Base-by-base conservation (phyloP, 2,888 invertebrate genomes). In the Podotricha telesiphe region DNA sequence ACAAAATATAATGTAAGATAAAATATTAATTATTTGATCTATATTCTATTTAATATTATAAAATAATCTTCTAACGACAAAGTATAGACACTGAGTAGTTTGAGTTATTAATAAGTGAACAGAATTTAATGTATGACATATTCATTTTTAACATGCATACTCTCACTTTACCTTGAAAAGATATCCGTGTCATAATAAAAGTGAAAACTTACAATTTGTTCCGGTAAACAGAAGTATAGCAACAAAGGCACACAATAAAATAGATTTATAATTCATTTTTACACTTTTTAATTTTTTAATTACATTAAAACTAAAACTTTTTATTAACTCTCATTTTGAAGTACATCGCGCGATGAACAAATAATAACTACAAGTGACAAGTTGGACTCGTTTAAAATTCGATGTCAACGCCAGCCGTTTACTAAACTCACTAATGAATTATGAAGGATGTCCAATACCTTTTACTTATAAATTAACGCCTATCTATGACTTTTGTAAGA, bases 161-260 rank as follows among this genome's bases (percentile, higher is more conserved):
- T 91, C 90, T 90, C 91, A 88, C 91, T 91, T 91, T 83, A 86
- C 91, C 92, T 92, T 91, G 91, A 82, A 83, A 78, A 80, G 78
- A 80, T 79, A 84, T 81, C 79, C 81, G 81, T 80, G 79, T 81
- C 78, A 80, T 69, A 76, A 74, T 59, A 62, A 65, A 48, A 73
- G 70, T 76, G 70, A 79, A 79, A 81, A 91, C 91, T 91, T 88
- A 92, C 92, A 81, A 76, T 83, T 82, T 71, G 79, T 84, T 80
- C 83, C 83, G 68, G 83, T 80, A 67, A 84, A 63, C 42, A 85
- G 67, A 17, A 86, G 62, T 59, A 87, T 66, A 59, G 80, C 73
- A 20, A 82, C 61, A 45, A 87, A 47, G 58, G 76, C 67, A 76
- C 80, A 78, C 53, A 84, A 53, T 67, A 86, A 71, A 65, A 86